Evolutionary conservation across 2,888 invertebrate species (phyloP).

Genomic region (Tortrix viridana): DNA sequence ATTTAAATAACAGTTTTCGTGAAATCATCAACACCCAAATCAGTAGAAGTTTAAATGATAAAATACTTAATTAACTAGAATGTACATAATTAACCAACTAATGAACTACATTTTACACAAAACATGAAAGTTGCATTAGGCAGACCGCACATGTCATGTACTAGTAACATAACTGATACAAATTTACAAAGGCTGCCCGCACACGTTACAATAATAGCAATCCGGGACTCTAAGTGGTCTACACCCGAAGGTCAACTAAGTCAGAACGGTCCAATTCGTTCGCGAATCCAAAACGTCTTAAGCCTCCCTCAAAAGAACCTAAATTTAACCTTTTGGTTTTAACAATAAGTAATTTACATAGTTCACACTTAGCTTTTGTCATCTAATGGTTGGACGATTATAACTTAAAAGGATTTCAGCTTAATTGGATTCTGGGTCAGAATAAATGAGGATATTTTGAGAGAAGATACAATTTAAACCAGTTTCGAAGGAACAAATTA

Average conservation of each 20-base stretch:
- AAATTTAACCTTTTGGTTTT: neutral
- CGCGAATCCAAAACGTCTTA: slow-evolving; percentile 16
- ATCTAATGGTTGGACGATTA: slow-evolving; percentile 27
- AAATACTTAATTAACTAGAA: neutral
- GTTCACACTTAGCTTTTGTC: slow-evolving; percentile 31
- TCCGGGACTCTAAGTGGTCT: slow-evolving; percentile 12
- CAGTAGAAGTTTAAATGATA: no score
- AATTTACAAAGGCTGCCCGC: no score
- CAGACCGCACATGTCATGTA: neutral
- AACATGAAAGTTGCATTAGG: neutral
- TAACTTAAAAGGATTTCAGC: slow-evolving; percentile 31
- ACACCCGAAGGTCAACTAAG: slow-evolving; percentile 23
- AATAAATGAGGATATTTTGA: neutral
- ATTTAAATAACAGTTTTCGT: no score
- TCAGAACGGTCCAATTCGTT: slow-evolving; percentile 18
- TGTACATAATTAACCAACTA: neutral
- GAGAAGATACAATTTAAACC: neutral
- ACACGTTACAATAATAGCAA: neutral
- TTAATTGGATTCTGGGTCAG: slow-evolving; percentile 32
- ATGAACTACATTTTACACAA: neutral
- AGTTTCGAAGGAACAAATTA: neutral
- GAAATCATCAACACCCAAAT: no score
- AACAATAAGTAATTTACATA: slow-evolving; percentile 15
- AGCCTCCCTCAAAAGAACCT: neutral
- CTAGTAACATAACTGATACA: no score